phyloP scores from a whole-genome alignment of 2,888 invertebrate species.

The Phlogophora meticulosa region DNA sequence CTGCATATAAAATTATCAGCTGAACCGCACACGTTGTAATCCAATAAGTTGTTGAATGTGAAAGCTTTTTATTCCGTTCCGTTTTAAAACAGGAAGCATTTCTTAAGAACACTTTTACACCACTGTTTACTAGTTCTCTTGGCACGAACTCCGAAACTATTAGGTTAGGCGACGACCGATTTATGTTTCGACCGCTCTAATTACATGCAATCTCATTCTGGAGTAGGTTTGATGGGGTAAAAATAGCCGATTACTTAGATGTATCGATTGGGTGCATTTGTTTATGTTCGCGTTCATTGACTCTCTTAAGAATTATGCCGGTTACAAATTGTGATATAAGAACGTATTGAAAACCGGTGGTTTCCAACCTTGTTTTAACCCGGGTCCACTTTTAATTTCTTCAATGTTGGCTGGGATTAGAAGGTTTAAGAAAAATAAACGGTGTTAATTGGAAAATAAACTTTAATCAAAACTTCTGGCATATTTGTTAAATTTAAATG shows the following conservation, averaged over 20 bases:
- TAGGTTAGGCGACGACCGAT: conserved; percentile 82
- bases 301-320: conserved; percentile 60
- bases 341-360: conserved; percentile 1
- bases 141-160: conserved; percentile 78
- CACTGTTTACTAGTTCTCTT: conserved; percentile 82
- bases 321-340: conserved; percentile 24
- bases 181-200: conserved; percentile 80
- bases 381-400: too few species aligned
- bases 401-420: too few species aligned
- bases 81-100: conserved; percentile 78
- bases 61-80: conserved; percentile 77
- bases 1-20: conserved; percentile 67
- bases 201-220: conserved; percentile 77
- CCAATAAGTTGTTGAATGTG: conserved; percentile 70
- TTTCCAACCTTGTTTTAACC: too few species aligned
- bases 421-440: too few species aligned
- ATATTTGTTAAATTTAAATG: too few species aligned
- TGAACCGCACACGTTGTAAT: conserved; percentile 69
- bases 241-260: conserved; percentile 73
- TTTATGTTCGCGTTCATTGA: conserved; percentile 77
- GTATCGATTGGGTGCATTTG: conserved; percentile 75
- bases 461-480: too few species aligned
- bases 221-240: conserved; percentile 75
- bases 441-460: too few species aligned
- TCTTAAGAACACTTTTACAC: conserved; percentile 67